phyloP scores from a whole-genome alignment of 2,113 vertebrate species.

The Pteropus alecto region DNA sequence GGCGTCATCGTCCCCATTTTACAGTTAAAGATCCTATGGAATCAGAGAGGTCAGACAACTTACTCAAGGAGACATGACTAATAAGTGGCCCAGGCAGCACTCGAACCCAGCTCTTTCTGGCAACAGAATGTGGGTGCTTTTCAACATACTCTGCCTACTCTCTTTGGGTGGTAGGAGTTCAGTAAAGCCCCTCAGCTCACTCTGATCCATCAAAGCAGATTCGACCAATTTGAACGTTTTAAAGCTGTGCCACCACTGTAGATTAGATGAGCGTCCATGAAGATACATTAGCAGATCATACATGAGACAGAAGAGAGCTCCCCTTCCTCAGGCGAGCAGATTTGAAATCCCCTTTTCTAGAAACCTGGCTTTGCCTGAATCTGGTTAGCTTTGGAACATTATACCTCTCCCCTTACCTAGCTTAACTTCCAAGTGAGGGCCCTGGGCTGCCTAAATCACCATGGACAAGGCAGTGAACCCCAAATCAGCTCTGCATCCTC shows the following conservation, averaged over 20 bases:
- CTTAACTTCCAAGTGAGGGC: background rate
- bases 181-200: background rate
- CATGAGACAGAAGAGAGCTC: background rate
- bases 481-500: background rate
- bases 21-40: background rate
- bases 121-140: background rate
- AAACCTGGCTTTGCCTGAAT: background rate
- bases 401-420: background rate
- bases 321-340: background rate
- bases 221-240: background rate
- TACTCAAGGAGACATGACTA: background rate
- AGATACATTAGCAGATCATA: background rate
- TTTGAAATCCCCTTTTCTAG: background rate
- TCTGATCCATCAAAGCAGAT: background rate
- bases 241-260: background rate
- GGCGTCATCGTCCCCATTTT: background rate
- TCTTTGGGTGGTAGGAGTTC: background rate
- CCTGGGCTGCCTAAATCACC: background rate
- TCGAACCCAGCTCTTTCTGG: background rate
- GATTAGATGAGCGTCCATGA: accelerated
- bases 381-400: background rate
- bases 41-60: background rate
- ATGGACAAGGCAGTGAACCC: background rate
- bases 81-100: background rate
- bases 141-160: background rate